phyloP scores from a whole-genome alignment of 2,888 invertebrate genomes.

The Epicampocera succincta region DNA sequence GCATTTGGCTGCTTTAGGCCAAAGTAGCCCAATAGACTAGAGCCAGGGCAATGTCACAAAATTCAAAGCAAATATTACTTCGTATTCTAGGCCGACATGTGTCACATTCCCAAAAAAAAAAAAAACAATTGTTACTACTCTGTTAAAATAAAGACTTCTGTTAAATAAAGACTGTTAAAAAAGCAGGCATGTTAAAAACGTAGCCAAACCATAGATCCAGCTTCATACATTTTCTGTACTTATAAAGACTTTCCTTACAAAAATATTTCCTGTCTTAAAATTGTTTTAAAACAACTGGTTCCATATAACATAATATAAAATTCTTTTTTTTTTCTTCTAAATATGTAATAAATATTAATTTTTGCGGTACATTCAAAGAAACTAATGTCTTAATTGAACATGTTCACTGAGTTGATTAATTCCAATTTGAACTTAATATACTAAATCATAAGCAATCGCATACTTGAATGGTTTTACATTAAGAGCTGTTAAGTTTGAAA shows the following conservation, averaged over 20 bases:
- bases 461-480: conserved; percentile 27
- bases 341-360: conserved; percentile 37
- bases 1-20: no score
- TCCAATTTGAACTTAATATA: conserved; percentile 24
- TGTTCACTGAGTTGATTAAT: conserved; percentile 49
- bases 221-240: conserved; percentile 31
- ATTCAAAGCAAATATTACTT: no score
- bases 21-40: no score
- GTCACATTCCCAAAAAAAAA: no score
- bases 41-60: no score
- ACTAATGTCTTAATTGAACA: conserved; percentile 43
- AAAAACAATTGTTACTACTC: no score
- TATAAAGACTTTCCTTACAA: conserved; percentile 4
- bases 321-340: background rate
- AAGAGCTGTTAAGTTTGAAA: conserved; percentile 17
- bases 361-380: conserved; percentile 27
- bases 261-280: conserved; percentile 45
- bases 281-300: conserved; percentile 27
- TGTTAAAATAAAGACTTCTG: no score
- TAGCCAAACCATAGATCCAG: no score
- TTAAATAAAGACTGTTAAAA: no score
- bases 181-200: no score
- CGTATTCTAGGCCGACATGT: no score
- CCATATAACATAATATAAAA: conserved; percentile 3
- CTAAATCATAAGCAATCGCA: conserved; percentile 21